phyloP scores from a whole-genome alignment of 1,140 invertebrate species.

The Bombyx mori region ASM3026992v2 NC_085111.1:7769501-7770000 shows the following conservation, averaged over 20 bases:
- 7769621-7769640: constrained; percentile 41
- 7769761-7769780: too few species aligned
- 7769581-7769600: too few species aligned
- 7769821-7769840: neutral
- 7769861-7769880: too few species aligned
- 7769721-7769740: constrained; percentile 5
- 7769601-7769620: neutral
- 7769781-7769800: neutral
- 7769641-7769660: constrained; percentile 62
- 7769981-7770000: too few species aligned
- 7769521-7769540: too few species aligned
- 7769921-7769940: neutral
- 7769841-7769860: too few species aligned
- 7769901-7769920: neutral
- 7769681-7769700: constrained; percentile 15
- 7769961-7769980: too few species aligned
- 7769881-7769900: too few species aligned
- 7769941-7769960: neutral
- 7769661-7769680: constrained; percentile 49
- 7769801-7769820: neutral
- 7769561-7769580: too few species aligned
- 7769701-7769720: constrained; percentile 4
- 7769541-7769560: too few species aligned
- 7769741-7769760: constrained; percentile 2
- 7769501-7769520: too few species aligned